A percentile compares a stretch with the other conserved stretches of the same genome.
Conservation (phyloP, 1,140 invertebrate genomes). For the Tetramorium alpestre region DNA sequence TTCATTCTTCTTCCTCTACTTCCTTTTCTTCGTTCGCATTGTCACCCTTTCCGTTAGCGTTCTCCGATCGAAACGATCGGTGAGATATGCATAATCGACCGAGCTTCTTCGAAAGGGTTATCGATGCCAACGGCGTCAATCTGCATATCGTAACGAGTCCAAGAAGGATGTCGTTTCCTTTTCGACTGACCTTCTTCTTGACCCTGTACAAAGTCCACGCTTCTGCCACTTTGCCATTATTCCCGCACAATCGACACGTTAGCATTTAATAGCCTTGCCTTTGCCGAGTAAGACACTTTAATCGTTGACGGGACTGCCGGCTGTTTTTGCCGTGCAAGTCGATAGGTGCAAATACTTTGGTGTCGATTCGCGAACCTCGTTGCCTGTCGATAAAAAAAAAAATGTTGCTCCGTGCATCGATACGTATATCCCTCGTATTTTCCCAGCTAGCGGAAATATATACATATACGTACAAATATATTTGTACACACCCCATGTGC, state of each 20-base stretch:
- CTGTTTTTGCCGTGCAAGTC: background rate
- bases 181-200: conserved; percentile 66
- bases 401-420: background rate
- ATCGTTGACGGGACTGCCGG: background rate
- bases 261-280: background rate
- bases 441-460: background rate
- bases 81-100: conserved; percentile 29
- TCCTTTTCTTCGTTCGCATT: background rate
- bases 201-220: conserved; percentile 36
- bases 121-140: conserved; percentile 59
- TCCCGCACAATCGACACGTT: background rate
- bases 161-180: conserved; percentile 61
- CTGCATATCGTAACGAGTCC: conserved; percentile 51
- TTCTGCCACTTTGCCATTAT: background rate
- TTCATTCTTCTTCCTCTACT: background rate
- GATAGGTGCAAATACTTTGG: background rate
- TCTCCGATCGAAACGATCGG: conserved; percentile 13
- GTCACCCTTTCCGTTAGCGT: background rate
- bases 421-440: conserved; percentile 22
- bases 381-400: background rate
- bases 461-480: background rate
- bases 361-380: conserved; percentile 1
- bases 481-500: conserved; percentile 9
- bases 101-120: conserved; percentile 56
- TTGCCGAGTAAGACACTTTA: background rate